A percentile compares a stretch with the other conserved stretches of the same genome.
These are phyloP conservation scores for Brachylomia viminalis DNA, from an alignment of 2,888 invertebrate species.

Conservation along the genomic window DNA sequence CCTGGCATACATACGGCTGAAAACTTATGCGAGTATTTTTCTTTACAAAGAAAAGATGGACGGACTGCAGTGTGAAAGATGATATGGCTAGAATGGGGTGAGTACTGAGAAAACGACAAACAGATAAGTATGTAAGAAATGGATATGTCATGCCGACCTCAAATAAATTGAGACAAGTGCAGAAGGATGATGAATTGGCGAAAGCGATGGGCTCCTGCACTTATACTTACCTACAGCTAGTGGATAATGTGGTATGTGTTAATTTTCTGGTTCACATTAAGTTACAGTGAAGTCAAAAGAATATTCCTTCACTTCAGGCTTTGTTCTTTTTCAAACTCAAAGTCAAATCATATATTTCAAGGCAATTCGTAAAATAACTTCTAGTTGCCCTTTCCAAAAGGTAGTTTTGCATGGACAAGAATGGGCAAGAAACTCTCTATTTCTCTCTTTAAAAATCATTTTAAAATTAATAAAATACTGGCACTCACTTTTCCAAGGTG, in stretches of 20 bases:
- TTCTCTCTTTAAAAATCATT: no score
- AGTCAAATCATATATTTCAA: neutral
- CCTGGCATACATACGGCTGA: constrained; percentile 33
- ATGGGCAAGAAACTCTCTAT: no score
- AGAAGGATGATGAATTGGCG: neutral
- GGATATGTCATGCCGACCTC: neutral
- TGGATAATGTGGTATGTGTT: neutral
- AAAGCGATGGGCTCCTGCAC: neutral
- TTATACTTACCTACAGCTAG: no score
- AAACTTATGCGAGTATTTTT: neutral
- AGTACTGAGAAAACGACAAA: neutral
- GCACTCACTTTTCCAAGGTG: neutral
- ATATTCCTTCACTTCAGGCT: neutral
- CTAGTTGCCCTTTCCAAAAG: no score
- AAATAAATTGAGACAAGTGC: neutral
- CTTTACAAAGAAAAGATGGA: neutral
- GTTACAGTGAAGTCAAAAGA: no score
- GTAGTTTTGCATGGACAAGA: neutral
- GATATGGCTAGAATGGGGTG: neutral
- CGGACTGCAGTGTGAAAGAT: neutral
- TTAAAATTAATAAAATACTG: neutral
- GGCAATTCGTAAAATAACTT: neutral
- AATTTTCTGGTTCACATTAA: neutral
- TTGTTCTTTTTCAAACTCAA: neutral
- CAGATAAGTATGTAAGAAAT: neutral